These are phyloP conservation scores for Marisa cornuarietis DNA, from an alignment of 1,140 invertebrate species.

Conservation along the genomic window DNA sequence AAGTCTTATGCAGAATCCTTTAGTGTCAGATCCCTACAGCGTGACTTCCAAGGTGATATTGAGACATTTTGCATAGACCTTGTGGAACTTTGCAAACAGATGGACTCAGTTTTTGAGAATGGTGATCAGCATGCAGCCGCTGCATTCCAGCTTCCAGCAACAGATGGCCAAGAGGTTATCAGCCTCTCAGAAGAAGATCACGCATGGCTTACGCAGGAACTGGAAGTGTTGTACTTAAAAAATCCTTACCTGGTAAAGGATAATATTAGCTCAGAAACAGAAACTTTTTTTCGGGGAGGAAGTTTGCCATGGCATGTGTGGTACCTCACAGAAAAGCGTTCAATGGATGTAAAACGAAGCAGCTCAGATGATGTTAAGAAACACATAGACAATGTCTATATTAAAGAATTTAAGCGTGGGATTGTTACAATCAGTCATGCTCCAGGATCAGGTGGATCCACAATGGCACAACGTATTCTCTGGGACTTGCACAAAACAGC, in stretches of 20 bases:
- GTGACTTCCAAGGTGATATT: background rate
- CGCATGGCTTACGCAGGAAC: constrained; percentile 40
- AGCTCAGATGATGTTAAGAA: constrained; percentile 16
- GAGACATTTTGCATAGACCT: too few relatives aligned
- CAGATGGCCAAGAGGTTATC: constrained; percentile 6
- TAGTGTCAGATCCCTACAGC: too few relatives aligned
- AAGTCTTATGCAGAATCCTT: background rate
- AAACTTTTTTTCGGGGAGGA: constrained; percentile 41
- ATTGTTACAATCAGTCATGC: constrained; percentile 29
- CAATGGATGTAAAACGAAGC: constrained; percentile 38
- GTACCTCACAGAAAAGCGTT: constrained; percentile 29
- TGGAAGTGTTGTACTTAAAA: constrained; percentile 39
- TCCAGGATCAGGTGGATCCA: constrained; percentile 39
- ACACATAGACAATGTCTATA: constrained; percentile 20
- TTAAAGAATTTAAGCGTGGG: constrained; percentile 26
- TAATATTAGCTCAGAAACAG: constrained; percentile 32
- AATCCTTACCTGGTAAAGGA: constrained; percentile 31
- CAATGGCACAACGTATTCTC: constrained; percentile 35
- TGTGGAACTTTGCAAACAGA: too few relatives aligned
- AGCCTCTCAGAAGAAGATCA: constrained; percentile 31
- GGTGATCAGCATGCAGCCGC: too few relatives aligned
- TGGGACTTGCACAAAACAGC: constrained; percentile 31
- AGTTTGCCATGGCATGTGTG: constrained; percentile 40
- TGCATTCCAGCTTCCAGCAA: constrained; percentile 26
- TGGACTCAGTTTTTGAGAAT: too few relatives aligned